Evolutionary conservation across 2,888 invertebrate genomes (phyloP).

Genomic region (Drosophila anomalipes): DNA sequence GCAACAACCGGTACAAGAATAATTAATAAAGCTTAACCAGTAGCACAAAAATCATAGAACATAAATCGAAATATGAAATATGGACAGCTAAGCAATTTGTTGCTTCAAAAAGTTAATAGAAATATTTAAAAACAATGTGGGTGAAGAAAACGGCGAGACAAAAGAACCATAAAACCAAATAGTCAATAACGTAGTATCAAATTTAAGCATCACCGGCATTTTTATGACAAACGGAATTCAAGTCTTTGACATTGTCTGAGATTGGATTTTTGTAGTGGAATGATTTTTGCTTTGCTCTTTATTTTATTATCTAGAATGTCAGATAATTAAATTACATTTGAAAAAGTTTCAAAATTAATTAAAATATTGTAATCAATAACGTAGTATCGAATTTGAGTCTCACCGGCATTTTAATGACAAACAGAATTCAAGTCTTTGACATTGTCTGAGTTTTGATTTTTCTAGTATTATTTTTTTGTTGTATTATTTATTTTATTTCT

Average conservation of each 20-base stretch:
- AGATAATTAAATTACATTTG: slow-evolving; percentile 53
- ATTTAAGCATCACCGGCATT: slow-evolving; percentile 42
- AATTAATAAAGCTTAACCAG: slow-evolving; percentile 56
- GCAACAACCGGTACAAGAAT: slow-evolving; percentile 18
- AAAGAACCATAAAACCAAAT: slow-evolving; percentile 36
- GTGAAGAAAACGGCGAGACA: slow-evolving; percentile 39
- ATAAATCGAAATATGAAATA: slow-evolving; percentile 15
- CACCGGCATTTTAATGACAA: slow-evolving; percentile 50
- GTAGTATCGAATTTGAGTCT: slow-evolving; percentile 24
- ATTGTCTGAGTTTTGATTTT: slow-evolving; percentile 28
- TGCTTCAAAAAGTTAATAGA: slow-evolving; percentile 18
- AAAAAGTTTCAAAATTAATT: slow-evolving; percentile 44
- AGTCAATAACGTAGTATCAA: slow-evolving; percentile 40
- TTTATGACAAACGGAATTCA: slow-evolving; percentile 63
- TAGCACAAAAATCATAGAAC: slow-evolving; percentile 14
- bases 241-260: slow-evolving; percentile 47
- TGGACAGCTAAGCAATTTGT: slow-evolving; percentile 30
- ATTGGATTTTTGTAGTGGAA: slow-evolving; percentile 9
- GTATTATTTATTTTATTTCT: not conserved
- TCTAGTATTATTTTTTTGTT: slow-evolving; percentile 9
- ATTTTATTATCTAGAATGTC: slow-evolving; percentile 24
- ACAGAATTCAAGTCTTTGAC: slow-evolving; percentile 55
- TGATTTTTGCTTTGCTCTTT: not conserved
- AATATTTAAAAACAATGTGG: slow-evolving; percentile 52
- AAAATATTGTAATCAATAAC: slow-evolving; percentile 21